These are phyloP conservation scores for Meliscaeva auricollis DNA, from an alignment of 2,888 invertebrate species.

Conservation along the genomic window DNA sequence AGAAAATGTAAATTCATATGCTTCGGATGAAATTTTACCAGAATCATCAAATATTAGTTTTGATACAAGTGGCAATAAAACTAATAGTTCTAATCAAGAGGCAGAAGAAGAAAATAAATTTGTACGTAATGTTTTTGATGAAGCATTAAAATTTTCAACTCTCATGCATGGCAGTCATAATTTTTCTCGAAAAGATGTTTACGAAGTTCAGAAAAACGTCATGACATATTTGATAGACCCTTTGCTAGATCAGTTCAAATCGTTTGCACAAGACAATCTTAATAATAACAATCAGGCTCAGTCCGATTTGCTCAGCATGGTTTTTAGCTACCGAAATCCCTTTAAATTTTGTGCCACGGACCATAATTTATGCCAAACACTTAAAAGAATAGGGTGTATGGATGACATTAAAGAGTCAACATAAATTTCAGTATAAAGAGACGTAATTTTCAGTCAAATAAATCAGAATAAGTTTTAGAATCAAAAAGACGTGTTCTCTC, in stretches of 20 bases:
- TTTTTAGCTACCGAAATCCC: constrained; percentile 32
- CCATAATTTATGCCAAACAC: constrained; percentile 39
- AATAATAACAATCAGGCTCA: constrained; percentile 25
- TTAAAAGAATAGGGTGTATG: constrained; percentile 24
- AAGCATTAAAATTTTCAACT: constrained; percentile 38
- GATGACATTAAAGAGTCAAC: constrained; percentile 37
- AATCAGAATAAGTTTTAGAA: too few relatives aligned
- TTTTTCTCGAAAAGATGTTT: constrained; percentile 30
- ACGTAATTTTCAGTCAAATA: too few relatives aligned
- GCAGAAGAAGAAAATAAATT: constrained; percentile 24
- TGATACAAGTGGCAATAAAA: constrained; percentile 7
- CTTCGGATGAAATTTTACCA: constrained; percentile 6
- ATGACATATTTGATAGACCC: constrained; percentile 34
- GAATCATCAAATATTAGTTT: constrained; percentile 10
- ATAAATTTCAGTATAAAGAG: too few relatives aligned
- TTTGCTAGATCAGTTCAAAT: constrained; percentile 35
- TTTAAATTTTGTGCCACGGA: constrained; percentile 28
- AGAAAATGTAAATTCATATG: constrained; percentile 18
- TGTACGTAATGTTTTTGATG: constrained; percentile 24
- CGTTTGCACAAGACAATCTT: constrained; percentile 29
- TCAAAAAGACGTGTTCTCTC: too few relatives aligned
- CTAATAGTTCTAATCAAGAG: constrained; percentile 2
- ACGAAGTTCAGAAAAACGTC: constrained; percentile 36
- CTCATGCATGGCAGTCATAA: constrained; percentile 31
- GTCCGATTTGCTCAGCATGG: constrained; percentile 24